Base-by-base conservation (phyloP, 92 coral and sea anemone genomes). In the Heteractis magnifica region DNA sequence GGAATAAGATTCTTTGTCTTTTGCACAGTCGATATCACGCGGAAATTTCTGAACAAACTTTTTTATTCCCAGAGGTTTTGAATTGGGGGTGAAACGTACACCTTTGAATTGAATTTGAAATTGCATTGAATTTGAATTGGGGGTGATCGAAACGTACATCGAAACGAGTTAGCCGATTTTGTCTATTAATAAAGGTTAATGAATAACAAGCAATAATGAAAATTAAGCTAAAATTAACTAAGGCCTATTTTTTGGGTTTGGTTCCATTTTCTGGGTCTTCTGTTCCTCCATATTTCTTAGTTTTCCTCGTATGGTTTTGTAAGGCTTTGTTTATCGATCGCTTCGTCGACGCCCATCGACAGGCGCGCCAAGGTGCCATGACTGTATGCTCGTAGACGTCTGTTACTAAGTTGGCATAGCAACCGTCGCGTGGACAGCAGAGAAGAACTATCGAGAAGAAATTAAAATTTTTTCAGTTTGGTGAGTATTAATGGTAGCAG, bases 261-360 rank as follows among this genome's bases (percentile, higher is more conserved):
- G 50, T 15, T n/a, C 91, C 91, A 0, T 50, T 41, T 53, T 93
- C 97, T 51, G 88, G 75, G 83, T 88, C 92, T 44, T 79, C 84
- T 13, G 94, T 93, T 51, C 97, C 97, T 26, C 97, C 97, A 83
- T 93, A 93, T 51, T 90, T 77, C 70, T 87, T 87, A 72, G 81
- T 86, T 58, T 41, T 79, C 55, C 62, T 72, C 13, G 78, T 16
- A 15, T 26, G 20, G 79, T 77, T 60, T 59, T 81, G 82, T 16
- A 83, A 59, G 52, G 88, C 77, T 19, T 91, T 84, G 51, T 78
- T 85, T 59, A 85, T 77, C 7, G 82, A 26, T 21, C 82, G 91
- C 21, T 79, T 88, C 60, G 92, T 89, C 44, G 90, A 41, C 12
- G 97, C 97, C 97, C 97, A 93, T 60, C 88, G 93, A 76, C 91